These are phyloP conservation scores for Polypedilum vanderplanki DNA, from an alignment of 1,140 invertebrate genomes.

Conservation along the genomic window DNA sequence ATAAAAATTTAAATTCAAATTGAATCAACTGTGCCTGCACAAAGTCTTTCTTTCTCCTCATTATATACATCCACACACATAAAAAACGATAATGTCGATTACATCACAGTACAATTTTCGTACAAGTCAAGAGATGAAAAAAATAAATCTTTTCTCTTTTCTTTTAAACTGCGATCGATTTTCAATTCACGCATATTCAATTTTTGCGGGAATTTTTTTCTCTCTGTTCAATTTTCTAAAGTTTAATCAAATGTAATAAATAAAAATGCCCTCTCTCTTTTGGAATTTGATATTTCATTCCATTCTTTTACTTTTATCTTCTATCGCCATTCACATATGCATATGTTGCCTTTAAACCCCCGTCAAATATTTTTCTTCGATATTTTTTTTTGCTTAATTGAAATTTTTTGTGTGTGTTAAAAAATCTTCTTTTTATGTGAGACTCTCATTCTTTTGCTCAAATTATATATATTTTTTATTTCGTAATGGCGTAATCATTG, in stretches of 20 bases:
- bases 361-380: neutral
- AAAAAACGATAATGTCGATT: slow-evolving; percentile 1
- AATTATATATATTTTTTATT: neutral
- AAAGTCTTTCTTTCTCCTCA: neutral
- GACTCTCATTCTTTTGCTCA: neutral
- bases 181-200: neutral
- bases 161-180: neutral
- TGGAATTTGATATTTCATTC: slow-evolving; percentile 26
- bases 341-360: neutral
- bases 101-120: slow-evolving; percentile 13
- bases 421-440: slow-evolving; percentile 23
- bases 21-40: neutral
- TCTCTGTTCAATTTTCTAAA: neutral
- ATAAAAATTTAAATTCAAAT: too few species aligned
- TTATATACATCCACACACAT: neutral
- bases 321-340: neutral
- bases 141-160: slow-evolving; percentile 7
- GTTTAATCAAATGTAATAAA: neutral
- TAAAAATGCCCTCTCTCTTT: neutral
- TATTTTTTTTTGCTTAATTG: neutral
- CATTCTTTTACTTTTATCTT: neutral
- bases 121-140: neutral
- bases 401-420: neutral
- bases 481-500: slow-evolving; percentile 21
- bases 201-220: slow-evolving; percentile 6